Evolutionary conservation across 92 coral and sea anemone species (phyloP), one percentile per base, ranked within the genome.

Genomic region (Paragorgia papillata): DNA sequence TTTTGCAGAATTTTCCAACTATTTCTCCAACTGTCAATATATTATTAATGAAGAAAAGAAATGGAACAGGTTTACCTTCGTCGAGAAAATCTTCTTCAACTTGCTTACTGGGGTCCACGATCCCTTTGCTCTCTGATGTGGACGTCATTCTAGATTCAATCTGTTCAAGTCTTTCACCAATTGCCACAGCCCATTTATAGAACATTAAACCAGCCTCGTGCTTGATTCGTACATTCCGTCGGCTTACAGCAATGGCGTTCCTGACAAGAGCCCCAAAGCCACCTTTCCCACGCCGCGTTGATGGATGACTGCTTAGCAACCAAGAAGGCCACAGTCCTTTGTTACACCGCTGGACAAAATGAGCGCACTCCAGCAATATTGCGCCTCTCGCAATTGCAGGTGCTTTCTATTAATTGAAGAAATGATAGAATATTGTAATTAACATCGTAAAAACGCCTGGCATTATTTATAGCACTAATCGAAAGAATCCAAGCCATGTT

Each of bases 321-420:
- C 99, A 95, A 75, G 86, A 84, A 0, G 99, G 99, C 99, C 99
- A 95, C 34, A 91, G 93, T 17, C 99, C 97, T 40, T 58, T 85
- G 87, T 95, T 95, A 76, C 99, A 95, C 55, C 89, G 89, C 69
- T 95, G 86, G 13, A 95, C 99, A 22, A 95, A 83, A 60, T 84
- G 84, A 48, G 95, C 85, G 55, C 99, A 95, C 56, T 95, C 99
- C 20, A 95, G 74, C 9, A 95, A 87, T 18, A 95, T 86, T n/a
- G 91, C 86, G 20, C 95, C 99, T 24, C 99, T 79, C 20, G 99
- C 90, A 22, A 95, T 84, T 2, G 86, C 95, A 34, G 99, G 99
- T 22, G 99, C 99, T 75, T 91, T 96, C 99, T 95, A 48, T 1
- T 3, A 27, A 61, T 61, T 9, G 27, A 39, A 27, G 39, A 27